Evolutionary conservation across 2,797 vertebrate species (phyloP), one percentile per base, ranked within the genome.

Genomic region (Sebastes diaconus): DNA sequence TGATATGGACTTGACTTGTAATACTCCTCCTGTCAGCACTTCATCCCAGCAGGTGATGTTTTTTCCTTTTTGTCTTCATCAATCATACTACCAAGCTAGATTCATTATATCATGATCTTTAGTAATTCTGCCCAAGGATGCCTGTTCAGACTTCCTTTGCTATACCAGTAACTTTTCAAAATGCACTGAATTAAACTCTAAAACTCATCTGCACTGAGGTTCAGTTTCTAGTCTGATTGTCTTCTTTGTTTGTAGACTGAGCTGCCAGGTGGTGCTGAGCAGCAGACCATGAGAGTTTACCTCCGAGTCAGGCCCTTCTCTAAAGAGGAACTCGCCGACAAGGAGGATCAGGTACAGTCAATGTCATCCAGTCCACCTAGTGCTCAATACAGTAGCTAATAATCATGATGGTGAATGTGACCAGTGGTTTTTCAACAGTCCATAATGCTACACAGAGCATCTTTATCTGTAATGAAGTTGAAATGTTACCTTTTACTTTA

Each of bases 231-330:
- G 5, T 42, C 27, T 75, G 6, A 16, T 69, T 50, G 29, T 74
- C 5, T 18, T 54, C 24, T 54, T 13, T 68, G 27, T 58, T 54
- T 78, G 18, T 52, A 96, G 95, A 68, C 46, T 61, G 92, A 94
- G 8, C 34, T 18, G 0, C 16, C 72, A 4, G 75, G 71, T 7
- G 66, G 24, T 18, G 36, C 85, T n/a, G 95, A 93, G 59, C 96
- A 95, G 59, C 96, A 97, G 59, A 95, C 95, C 30, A 91, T 98
- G 91, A 95, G 93, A 32, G 97, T 98, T 34, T 98, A 96, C 83
- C 92, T 98, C 85, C 83, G 97, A 90, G 93, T 98, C 34, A 88
- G 96, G 1, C 97, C 97, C 0, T 97, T 97, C 81, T 97, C 96
- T 24, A 75, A 95, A 73, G 92, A 95, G n/a, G 97, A 98, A n/a